Base-by-base conservation (phyloP, 2,113 vertebrate genomes). In the Coreoperca whiteheadi region DNA sequence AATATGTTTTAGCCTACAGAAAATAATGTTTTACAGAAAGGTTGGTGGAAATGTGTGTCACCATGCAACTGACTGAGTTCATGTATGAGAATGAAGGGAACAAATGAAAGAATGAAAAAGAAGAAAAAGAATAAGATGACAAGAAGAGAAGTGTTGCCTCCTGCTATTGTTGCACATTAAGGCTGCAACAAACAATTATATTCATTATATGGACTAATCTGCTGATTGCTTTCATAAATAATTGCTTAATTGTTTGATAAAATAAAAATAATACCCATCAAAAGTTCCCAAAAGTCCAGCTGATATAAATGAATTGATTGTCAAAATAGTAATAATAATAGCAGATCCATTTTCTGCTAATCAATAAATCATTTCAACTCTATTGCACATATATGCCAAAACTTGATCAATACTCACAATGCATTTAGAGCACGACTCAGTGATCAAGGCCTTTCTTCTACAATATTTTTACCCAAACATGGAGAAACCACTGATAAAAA, bases 331-430 rank as follows among this genome's bases (percentile, higher is more conserved):
- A 43, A 43, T 43, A 9, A 37, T 37, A 39, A 39, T 39, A 39
- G 8, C 7, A 39, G 37, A 39, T 39, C 7, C 6, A 34, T 21
- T 21, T 53, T 7, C 23, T 18, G 51, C 51, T 25, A 10, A 71
- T 56, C 2, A 0, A 39, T 37, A 53, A 8, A 54, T 74, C 5
- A n/a, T 77, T 69, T 37, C 9, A 51, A 10, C 41, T 37, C 16
- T 48, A 20, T 21, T 59, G 53, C 28, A 66, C 30, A 39, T 4
- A 63, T 20, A 34, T n/a, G n/a, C n/a, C n/a, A n/a, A n/a, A n/a
- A 54, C n/a, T 39, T 60, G 28, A 15, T 48, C 75, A 79, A 69
- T 60, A 39, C 28, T 23, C 21, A 59, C 75, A 57, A 46, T 39
- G 66, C 66, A 60, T 37, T 70, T 61, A 50, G 65, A 15, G 43